Evolutionary conservation across 23 tunicate genomes (phyloP), one percentile per base, ranked within the genome.

Genomic region (Styela plicata): DNA sequence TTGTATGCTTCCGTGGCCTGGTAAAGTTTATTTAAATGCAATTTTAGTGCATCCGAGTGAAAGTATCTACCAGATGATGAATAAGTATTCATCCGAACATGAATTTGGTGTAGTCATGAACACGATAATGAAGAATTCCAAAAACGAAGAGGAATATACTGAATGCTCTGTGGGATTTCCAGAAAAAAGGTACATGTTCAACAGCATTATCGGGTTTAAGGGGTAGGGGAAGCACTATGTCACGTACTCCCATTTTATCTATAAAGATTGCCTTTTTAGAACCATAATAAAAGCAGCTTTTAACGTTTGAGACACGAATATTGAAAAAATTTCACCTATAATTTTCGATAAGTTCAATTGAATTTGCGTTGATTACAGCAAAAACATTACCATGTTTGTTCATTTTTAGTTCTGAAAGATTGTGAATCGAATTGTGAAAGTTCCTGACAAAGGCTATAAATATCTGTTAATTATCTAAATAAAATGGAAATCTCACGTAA

Each of bases 71-170:
- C 66, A 44, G 13, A 22, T 76, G 31, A 76, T 76, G 70, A 36
- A 1, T 7, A 76, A 1, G 0, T 76, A 44, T 76, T 44, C 66
- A 76, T 44, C 81, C 17, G 81, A 44, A 76, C 36, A 27, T 32
- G 63, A 76, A 19, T 53, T 5, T 22, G 81, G 81, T 13, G 33
- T 44, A 0, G 22, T 26, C 21, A 36, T 76, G 32, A 23, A 36
- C 27, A 76, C 81, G 24, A 76, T 25, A 53, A 52, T 76, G 66
- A 36, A 79, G 68, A 79, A 69, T 86, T 32, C 97, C 85, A 52
- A 67, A 37, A 26, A 80, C 74, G 52, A 86, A 80, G 63, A 86
- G 80, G 78, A 90, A 90, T 53, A 95, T 86, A 74, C 89, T 85
- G 1, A 62, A 79, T 31, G 99, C 92, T 33, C 81, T n/a, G 31